Conservation (phyloP, 2,888 invertebrate genomes). For the Synanthedon myopaeformis region DNA sequence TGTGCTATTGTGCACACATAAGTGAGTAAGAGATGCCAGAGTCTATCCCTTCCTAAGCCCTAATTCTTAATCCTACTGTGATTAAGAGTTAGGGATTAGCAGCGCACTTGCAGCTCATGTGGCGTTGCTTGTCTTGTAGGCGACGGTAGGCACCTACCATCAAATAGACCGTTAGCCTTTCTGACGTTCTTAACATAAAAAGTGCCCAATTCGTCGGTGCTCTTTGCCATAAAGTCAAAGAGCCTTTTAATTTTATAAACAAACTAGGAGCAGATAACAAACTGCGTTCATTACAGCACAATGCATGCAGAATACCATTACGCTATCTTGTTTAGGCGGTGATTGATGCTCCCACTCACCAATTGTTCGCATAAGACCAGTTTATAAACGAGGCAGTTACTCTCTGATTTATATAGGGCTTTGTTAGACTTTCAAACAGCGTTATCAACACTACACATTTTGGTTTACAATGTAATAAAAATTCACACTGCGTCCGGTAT, state of each 20-base stretch:
- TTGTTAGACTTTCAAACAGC: slow-evolving; percentile 4
- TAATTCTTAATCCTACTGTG: too few species aligned
- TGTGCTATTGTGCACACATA: too few species aligned
- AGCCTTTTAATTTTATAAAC: neutral
- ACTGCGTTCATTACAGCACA: neutral
- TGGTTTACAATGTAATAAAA: neutral
- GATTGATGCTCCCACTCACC: slow-evolving; percentile 3
- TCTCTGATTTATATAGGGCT: slow-evolving; percentile 10
- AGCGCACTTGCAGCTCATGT: too few species aligned
- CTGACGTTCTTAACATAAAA: too few species aligned
- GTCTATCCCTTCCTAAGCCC: too few species aligned
- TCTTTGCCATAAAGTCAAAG: too few species aligned
- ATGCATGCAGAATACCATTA: slow-evolving; percentile 2
- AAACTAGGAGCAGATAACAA: neutral
- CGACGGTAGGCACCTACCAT: too few species aligned
- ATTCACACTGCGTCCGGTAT: neutral
- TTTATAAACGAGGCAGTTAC: neutral
- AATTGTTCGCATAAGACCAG: neutral
- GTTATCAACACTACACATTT: neutral
- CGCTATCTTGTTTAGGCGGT: slow-evolving; percentile 2
- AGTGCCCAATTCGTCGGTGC: too few species aligned
- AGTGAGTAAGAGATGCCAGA: too few species aligned
- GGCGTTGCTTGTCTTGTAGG: too few species aligned
- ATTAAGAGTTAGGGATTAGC: too few species aligned
- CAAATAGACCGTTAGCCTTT: too few species aligned